phyloP scores from a whole-genome alignment of 2,797 vertebrate species.

The Betta splendens region DNA sequence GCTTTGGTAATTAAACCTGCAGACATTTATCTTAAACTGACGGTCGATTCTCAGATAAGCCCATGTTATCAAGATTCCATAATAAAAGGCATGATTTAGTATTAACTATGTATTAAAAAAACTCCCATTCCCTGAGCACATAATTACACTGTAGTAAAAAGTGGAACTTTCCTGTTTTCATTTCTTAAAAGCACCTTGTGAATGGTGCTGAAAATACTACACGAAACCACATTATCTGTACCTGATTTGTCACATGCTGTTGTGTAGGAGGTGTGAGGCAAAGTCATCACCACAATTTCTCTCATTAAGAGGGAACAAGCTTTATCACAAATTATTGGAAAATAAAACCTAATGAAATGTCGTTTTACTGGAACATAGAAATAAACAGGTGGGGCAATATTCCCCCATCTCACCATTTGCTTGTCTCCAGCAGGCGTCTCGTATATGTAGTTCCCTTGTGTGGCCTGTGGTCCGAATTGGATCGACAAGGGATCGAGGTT shows the following conservation, averaged over 20 bases:
- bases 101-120: not conserved
- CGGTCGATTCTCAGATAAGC: not conserved
- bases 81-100: slow-evolving; percentile 10
- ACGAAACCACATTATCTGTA: slow-evolving; percentile 30
- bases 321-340: no score
- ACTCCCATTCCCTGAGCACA: slow-evolving; percentile 12
- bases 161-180: slow-evolving; percentile 38
- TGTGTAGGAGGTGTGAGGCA: slow-evolving; percentile 28
- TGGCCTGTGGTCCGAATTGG: slow-evolving; percentile 74
- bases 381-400: not conserved
- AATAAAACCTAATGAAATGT: not conserved
- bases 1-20: not conserved
- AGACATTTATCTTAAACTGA: not conserved
- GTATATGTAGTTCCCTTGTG: slow-evolving; percentile 66
- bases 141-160: slow-evolving; percentile 7
- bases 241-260: slow-evolving; percentile 30
- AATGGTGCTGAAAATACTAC: slow-evolving; percentile 28
- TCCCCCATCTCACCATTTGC: slow-evolving; percentile 73
- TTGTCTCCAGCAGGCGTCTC: slow-evolving; percentile 79
- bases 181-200: not conserved
- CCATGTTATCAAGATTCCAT: not conserved
- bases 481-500: slow-evolving; percentile 86
- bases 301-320: not conserved
- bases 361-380: not conserved
- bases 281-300: not conserved